Conservation (phyloP, 2,113 vertebrate species). For the Patagioenas fasciata region DNA sequence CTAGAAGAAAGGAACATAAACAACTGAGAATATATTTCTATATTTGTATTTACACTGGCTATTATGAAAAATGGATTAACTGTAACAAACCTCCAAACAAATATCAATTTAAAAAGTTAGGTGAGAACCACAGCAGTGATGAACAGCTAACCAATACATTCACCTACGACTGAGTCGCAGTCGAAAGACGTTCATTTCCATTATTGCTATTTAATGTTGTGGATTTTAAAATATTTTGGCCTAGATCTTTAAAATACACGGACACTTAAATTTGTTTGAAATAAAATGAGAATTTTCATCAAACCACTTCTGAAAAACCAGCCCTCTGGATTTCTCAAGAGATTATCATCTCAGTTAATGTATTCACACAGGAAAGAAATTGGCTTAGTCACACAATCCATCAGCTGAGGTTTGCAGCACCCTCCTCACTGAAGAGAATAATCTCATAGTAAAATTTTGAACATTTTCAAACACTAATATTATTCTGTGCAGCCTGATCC, state of each 20-base stretch:
- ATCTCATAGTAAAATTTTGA: neutral
- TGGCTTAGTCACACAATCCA: conserved; percentile 26
- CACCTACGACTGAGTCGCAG: neutral
- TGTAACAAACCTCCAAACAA: conserved; percentile 29
- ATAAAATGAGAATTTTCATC: neutral
- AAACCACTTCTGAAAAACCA: conserved; percentile 7
- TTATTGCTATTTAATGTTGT: neutral
- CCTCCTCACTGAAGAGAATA: neutral
- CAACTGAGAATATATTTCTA: conserved; percentile 48
- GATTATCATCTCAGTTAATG: conserved; percentile 25
- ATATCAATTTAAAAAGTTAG: conserved; percentile 1
- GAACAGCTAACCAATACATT: neutral
- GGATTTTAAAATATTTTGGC: neutral
- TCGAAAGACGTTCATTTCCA: neutral
- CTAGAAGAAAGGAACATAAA: conserved; percentile 47
- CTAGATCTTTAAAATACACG: neutral
- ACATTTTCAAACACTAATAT: neutral
- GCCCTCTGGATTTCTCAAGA: conserved; percentile 10
- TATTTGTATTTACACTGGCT: conserved; percentile 51
- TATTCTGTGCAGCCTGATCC: neutral
- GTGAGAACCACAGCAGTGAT: conserved; percentile 6
- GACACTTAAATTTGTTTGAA: neutral
- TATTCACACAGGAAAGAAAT: conserved; percentile 9
- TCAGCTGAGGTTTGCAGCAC: neutral
- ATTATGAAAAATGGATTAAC: conserved; percentile 65